phyloP scores from a whole-genome alignment of 2,797 vertebrate genomes.

The Pseudocheirus occidentalis region DNA sequence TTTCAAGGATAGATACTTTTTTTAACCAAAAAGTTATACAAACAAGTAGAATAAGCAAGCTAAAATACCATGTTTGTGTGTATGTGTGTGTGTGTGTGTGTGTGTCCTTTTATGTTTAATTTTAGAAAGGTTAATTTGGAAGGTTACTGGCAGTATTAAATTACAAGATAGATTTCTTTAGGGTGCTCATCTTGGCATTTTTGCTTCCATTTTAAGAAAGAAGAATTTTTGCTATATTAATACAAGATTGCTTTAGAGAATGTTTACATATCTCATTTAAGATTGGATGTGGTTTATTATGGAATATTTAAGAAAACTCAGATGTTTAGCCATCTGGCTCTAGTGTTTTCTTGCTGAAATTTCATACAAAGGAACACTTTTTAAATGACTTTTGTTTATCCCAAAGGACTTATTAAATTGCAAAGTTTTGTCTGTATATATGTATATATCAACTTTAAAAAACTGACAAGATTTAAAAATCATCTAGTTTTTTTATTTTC shows the following conservation, averaged over 20 bases:
- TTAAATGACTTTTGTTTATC: constrained; percentile 63
- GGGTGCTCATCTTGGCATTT: constrained; percentile 30
- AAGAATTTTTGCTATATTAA: constrained; percentile 68
- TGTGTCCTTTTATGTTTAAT: not conserved
- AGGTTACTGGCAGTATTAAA: constrained; percentile 32
- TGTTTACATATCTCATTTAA: constrained; percentile 66
- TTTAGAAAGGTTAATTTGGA: not conserved
- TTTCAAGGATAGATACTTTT: not conserved
- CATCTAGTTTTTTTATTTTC: constrained; percentile 58
- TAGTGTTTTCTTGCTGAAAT: constrained; percentile 64
- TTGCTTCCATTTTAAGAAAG: constrained; percentile 58
- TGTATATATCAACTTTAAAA: constrained; percentile 47
- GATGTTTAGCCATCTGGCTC: constrained; percentile 67
- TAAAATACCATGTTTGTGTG: not conserved
- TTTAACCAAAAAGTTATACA: not conserved
- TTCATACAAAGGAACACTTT: constrained; percentile 66
- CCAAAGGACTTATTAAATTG: constrained; percentile 62
- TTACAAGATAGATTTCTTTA: constrained; percentile 38
- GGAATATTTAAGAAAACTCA: constrained; percentile 72
- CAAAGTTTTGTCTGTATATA: constrained; percentile 70
- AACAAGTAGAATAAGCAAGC: not conserved
- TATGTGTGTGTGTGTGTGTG: not conserved
- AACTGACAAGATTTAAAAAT: not conserved
- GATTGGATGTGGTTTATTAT: constrained; percentile 66
- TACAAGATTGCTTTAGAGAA: constrained; percentile 58